These are phyloP conservation scores for Albula goreensis DNA, from an alignment of 2,113 vertebrate species.

Conservation along the genomic window DNA sequence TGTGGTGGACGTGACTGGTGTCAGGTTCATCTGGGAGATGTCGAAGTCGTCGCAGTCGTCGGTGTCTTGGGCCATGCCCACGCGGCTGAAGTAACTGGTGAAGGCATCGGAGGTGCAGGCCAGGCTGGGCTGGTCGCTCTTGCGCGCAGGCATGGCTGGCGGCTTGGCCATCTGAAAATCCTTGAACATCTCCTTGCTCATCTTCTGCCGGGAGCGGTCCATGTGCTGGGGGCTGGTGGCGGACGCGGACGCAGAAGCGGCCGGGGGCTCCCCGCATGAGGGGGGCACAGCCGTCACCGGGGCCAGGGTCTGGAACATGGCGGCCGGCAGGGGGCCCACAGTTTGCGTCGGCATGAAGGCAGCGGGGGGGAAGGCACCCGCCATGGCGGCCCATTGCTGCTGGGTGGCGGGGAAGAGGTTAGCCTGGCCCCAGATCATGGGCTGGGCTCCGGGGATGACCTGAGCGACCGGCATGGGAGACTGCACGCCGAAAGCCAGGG, in stretches of 20 bases:
- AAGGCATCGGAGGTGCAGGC: conserved; percentile 86
- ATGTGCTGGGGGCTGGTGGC: conserved; percentile 84
- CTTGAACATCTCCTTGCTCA: conserved; percentile 77
- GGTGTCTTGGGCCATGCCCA: conserved; percentile 81
- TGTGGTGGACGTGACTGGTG: conserved; percentile 88
- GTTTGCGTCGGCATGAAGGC: conserved; percentile 96
- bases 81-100: conserved; percentile 85
- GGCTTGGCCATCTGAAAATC: conserved; percentile 80
- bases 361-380: conserved; percentile 79
- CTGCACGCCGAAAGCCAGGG: conserved; percentile 82
- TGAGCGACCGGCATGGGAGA: conserved; percentile 79
- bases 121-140: conserved; percentile 81
- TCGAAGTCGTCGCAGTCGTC: conserved; percentile 94
- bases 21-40: conserved; percentile 94
- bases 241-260: conserved; percentile 81
- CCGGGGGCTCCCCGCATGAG: conserved; percentile 75
- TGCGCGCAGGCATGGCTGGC: conserved; percentile 77
- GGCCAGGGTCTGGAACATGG: conserved; percentile 91
- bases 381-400: conserved; percentile 92
- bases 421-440: conserved; percentile 92
- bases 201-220: conserved; percentile 75
- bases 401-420: conserved; percentile 90
- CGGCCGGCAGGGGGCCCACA: conserved; percentile 89
- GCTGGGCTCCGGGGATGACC: conserved; percentile 93
- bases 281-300: conserved; percentile 84